phyloP scores from a whole-genome alignment of 2,113 vertebrate species.

The Bufo gargarizans region DNA sequence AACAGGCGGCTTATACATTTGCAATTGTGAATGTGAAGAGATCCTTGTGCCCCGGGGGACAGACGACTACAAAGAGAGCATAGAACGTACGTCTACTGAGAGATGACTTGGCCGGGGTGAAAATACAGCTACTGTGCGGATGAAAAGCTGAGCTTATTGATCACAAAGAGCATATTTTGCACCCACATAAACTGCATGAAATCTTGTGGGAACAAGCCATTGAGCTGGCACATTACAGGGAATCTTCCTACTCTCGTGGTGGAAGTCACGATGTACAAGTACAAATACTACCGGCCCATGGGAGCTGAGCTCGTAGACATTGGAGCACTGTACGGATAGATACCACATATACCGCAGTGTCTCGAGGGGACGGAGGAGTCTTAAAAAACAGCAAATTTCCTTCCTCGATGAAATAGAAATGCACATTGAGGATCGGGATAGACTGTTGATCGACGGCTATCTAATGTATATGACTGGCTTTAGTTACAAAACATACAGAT shows the following conservation, averaged over 20 bases:
- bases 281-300: not conserved
- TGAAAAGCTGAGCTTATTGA: constrained; percentile 60
- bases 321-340: not conserved
- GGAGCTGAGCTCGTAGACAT: not conserved
- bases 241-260: not conserved
- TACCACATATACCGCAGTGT: not conserved
- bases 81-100: constrained; percentile 59
- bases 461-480: no score
- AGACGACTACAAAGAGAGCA: constrained; percentile 67
- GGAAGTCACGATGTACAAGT: not conserved
- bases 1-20: constrained; percentile 68
- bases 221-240: not conserved
- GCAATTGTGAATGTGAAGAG: constrained; percentile 65
- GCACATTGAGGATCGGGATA: no score
- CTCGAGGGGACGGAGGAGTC: no score
- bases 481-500: no score
- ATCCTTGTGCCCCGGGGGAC: constrained; percentile 63
- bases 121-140: constrained; percentile 58
- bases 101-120: constrained; percentile 61
- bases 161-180: constrained; percentile 53
- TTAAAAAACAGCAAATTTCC: no score
- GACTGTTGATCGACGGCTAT: no score
- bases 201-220: constrained; percentile 36
- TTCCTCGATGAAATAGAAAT: no score
- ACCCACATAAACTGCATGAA: constrained; percentile 3